Evolutionary conservation across 2,113 vertebrate species (phyloP).

Genomic region (Brachionichthys hirsutus): DNA sequence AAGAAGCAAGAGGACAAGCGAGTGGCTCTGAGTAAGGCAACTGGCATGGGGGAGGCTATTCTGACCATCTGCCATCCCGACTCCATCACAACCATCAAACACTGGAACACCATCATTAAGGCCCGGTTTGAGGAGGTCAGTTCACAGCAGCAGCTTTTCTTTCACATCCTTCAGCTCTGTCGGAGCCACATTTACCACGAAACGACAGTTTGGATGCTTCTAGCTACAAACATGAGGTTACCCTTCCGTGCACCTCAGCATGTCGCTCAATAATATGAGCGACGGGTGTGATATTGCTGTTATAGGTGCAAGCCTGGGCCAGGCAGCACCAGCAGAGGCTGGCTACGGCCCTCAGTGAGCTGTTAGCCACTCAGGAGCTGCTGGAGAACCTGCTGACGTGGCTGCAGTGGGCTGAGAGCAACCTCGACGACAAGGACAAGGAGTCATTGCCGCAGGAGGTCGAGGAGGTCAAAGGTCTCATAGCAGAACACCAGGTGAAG

Average conservation of each 20-base stretch:
- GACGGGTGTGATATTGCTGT: conserved; percentile 7
- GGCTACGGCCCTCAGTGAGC: conserved; percentile 84
- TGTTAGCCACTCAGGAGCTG: conserved; percentile 88
- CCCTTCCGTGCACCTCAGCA: background rate
- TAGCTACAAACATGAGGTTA: background rate
- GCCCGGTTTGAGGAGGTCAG: conserved; percentile 97
- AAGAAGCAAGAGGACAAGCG: conserved; percentile 95
- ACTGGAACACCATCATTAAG: conserved; percentile 99
- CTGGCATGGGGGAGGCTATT: conserved; percentile 90
- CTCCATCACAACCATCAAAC: conserved; percentile 97
- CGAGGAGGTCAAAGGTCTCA: conserved; percentile 92
- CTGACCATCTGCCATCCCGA: conserved; percentile 95
- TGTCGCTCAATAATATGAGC: background rate
- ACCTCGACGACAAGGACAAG: conserved; percentile 89
- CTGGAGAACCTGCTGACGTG: conserved; percentile 90
- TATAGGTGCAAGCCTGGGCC: conserved; percentile 92
- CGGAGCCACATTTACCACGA: conserved; percentile 18
- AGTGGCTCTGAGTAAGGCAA: conserved; percentile 86
- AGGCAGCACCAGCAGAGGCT: conserved; percentile 94
- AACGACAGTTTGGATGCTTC: background rate
- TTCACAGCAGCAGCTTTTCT: conserved; percentile 30
- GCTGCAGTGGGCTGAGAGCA: conserved; percentile 95
- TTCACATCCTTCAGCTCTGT: conserved; percentile 11
- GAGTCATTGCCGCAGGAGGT: conserved; percentile 91
- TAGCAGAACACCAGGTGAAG: conserved; percentile 92